phyloP scores from a whole-genome alignment of 2,888 invertebrate species.

The Adineta ricciae region DNA sequence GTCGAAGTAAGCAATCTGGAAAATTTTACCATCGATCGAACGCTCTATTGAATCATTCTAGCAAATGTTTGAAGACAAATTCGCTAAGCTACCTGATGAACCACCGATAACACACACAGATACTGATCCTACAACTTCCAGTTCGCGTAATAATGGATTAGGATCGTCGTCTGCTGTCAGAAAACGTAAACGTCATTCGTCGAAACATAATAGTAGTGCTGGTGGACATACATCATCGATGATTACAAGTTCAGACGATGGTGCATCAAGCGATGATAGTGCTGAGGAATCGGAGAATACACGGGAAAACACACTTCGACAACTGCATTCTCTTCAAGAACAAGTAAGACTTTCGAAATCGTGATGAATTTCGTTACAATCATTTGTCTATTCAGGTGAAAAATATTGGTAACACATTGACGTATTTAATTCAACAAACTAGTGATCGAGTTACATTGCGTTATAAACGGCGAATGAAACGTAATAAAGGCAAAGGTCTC shows the following conservation, averaged over 20 bases:
- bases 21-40: background rate
- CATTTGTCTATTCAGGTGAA: background rate
- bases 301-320: background rate
- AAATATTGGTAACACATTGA: background rate
- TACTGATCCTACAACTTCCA: background rate
- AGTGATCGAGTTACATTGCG: background rate
- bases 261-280: background rate
- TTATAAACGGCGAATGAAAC: background rate
- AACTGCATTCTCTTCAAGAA: slow-evolving; percentile 1
- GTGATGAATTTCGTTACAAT: no score
- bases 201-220: background rate
- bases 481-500: background rate
- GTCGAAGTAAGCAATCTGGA: background rate
- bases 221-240: background rate
- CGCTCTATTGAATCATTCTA: background rate
- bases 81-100: slow-evolving; percentile 56
- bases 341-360: background rate
- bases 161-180: background rate
- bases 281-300: background rate
- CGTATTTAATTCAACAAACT: background rate
- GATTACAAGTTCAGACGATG: slow-evolving; percentile 11
- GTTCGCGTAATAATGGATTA: background rate
- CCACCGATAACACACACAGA: slow-evolving; percentile 45
- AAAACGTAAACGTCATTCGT: slow-evolving; percentile 11
- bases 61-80: slow-evolving; percentile 57